These are phyloP conservation scores for Linhomoeus sp. DNA, from an alignment of 2,888 invertebrate genomes.

Conservation along the genomic window DNA sequence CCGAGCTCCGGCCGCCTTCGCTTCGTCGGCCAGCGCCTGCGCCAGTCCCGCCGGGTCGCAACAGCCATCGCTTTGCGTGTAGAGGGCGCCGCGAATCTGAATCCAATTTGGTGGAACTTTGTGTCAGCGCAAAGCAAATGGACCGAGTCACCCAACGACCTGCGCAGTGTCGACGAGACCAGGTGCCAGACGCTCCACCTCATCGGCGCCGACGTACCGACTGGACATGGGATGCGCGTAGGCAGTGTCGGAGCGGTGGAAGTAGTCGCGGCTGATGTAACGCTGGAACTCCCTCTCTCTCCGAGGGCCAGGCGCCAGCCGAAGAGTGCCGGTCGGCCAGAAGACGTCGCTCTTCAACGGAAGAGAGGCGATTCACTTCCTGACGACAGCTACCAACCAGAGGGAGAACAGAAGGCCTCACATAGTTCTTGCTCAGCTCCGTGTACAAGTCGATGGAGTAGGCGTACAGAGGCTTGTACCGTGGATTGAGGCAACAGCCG, in stretches of 20 bases:
- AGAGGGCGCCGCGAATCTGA: slow-evolving; percentile 30
- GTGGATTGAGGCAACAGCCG: slow-evolving; percentile 30
- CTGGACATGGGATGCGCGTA: slow-evolving; percentile 13
- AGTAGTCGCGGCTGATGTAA: slow-evolving; percentile 30
- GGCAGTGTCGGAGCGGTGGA: slow-evolving; percentile 13
- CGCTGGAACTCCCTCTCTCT: slow-evolving; percentile 30
- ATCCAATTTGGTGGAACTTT: slow-evolving; percentile 1
- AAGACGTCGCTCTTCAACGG: slow-evolving; percentile 27
- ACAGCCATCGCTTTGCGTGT: slow-evolving; percentile 32
- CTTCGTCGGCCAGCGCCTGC: slow-evolving; percentile 31
- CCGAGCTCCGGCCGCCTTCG: slow-evolving; percentile 27
- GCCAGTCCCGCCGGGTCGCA: slow-evolving; percentile 32
- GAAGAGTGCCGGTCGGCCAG: slow-evolving; percentile 30
- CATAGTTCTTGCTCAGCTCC: slow-evolving; percentile 12
- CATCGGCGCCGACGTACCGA: no score
- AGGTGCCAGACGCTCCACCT: no score
- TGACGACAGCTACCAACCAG: no score
- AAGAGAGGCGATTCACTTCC: no score
- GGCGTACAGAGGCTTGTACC: slow-evolving; percentile 29
- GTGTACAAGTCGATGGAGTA: slow-evolving; percentile 30
- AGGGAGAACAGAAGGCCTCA: no score
- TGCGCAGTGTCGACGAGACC: no score
- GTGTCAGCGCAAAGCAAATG: slow-evolving; percentile 2
- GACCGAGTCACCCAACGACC: no score
- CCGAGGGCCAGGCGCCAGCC: slow-evolving; percentile 28